Base-by-base conservation (phyloP, 2,888 invertebrate species). In the Bellardia pandia region DNA sequence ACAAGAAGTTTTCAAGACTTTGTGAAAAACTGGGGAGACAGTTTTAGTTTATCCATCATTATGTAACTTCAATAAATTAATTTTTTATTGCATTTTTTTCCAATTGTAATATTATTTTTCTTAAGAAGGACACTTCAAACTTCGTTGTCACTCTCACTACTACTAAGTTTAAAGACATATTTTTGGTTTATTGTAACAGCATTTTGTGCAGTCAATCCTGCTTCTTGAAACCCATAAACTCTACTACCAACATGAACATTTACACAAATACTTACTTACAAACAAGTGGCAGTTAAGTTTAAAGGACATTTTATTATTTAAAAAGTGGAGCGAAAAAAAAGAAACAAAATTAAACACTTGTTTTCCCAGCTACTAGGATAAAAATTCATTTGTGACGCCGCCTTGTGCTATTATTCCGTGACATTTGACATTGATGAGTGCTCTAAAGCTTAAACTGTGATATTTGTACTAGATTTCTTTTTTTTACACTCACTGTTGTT, bases 401-500 rank as follows among this genome's bases (percentile, higher is more conserved):
- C 88, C 88, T 83, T 88, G 80, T 86, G 87, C 89, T 88, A 89
- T 90, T 90, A 89, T 90, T 90, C 89, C 90, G 86, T 89, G 89
- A 89, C 90, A 90, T 90, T 90, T 89, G 89, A 89, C 90, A 88
- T 88, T 89, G 89, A 89, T 89, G 90, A 86, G 86, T 82, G 82
- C 84, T 84, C 86, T 80, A 76, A 81, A 84, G 80, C 82, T 85
- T 82, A 82, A 76, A 82, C 69, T 75, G 40, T 77, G 74, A 87
- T 84, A 74, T 74, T 74, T 74, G 58, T 69, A 69, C 60, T 69
- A 48, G 45, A 33, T 74, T 23, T 4, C 30, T 11, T 51, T 64
- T 14, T 45, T 74, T 13, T 58, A 40, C 30, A n/a, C 13, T 40
- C 37, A 23, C 23, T 53, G 4, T 23, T 66, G 53, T 56, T 62